Conservation (phyloP, 2,888 invertebrate genomes). For the Drosophila recens region DNA sequence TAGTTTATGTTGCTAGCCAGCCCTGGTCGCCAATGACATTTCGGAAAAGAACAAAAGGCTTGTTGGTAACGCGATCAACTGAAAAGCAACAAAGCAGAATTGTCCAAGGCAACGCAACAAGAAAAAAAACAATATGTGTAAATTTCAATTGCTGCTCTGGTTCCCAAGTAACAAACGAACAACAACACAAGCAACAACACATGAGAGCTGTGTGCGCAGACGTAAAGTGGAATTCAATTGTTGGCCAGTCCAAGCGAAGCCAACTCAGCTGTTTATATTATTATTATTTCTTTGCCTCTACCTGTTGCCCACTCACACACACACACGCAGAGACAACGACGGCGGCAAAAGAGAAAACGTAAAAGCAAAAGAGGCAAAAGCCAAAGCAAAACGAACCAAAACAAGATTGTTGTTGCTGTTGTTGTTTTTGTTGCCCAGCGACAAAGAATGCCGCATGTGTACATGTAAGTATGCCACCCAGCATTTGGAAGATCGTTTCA, state of each 20-base stretch:
- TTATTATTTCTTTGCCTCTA: constrained; percentile 34
- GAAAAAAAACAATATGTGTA: constrained; percentile 20
- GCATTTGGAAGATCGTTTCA: no score
- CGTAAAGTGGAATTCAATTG: constrained; percentile 46
- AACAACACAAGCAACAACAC: constrained; percentile 5
- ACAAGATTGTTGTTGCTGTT: constrained; percentile 37
- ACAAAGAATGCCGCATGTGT: constrained; percentile 41
- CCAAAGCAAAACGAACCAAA: constrained; percentile 38
- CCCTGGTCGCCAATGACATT: constrained; percentile 44
- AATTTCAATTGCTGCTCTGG: constrained; percentile 41
- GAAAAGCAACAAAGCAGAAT: constrained; percentile 11
- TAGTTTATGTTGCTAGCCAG: constrained; percentile 9
- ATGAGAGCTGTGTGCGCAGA: constrained; percentile 40
- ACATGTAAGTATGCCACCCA: not conserved
- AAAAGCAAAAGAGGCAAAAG: constrained; percentile 51
- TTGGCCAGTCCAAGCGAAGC: constrained; percentile 1
- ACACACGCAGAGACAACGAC: not conserved
- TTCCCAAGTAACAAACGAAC: constrained; percentile 36
- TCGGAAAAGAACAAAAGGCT: constrained; percentile 12
- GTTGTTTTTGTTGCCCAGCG: constrained; percentile 38
- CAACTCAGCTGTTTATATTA: constrained; percentile 45
- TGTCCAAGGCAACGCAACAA: constrained; percentile 22
- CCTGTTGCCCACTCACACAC: constrained; percentile 19
- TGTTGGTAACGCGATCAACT: constrained; percentile 6
- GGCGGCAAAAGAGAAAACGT: constrained; percentile 50